Evolutionary conservation across 2,888 invertebrate genomes (phyloP).

Genomic region (Stictocephala bisonia): DNA sequence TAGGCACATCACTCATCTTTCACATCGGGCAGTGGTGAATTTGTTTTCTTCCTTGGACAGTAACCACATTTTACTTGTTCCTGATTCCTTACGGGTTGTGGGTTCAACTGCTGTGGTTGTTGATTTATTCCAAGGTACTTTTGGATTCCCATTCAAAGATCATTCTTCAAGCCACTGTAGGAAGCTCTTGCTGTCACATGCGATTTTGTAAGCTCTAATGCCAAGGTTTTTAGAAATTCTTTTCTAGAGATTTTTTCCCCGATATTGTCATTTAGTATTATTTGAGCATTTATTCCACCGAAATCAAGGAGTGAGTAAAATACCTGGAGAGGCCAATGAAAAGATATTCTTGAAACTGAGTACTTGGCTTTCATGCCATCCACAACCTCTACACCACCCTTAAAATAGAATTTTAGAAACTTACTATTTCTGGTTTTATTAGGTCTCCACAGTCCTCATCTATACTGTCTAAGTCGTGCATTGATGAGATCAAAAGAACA

Average conservation of each 20-base stretch:
- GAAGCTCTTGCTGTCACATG: neutral
- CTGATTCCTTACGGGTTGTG: neutral
- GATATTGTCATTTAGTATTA: neutral
- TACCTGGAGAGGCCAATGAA: neutral
- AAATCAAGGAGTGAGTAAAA: too few relatives aligned
- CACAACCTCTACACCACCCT: neutral
- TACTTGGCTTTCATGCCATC: slow-evolving; percentile 3
- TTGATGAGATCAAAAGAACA: neutral
- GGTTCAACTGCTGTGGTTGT: neutral
- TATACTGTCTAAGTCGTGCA: neutral
- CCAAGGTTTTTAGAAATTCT: neutral
- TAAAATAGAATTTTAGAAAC: too few relatives aligned
- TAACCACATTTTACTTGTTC: too few relatives aligned
- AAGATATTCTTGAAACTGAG: neutral
- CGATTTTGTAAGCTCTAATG: neutral
- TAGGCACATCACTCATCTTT: too few relatives aligned
- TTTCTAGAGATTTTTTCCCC: too few relatives aligned
- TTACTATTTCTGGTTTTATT: neutral
- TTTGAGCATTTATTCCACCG: neutral
- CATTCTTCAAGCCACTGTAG: neutral
- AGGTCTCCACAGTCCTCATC: neutral
- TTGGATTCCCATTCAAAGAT: neutral
- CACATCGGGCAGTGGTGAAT: too few relatives aligned
- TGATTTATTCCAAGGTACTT: neutral
- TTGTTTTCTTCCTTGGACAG: too few relatives aligned